phyloP scores from a whole-genome alignment of 2,113 vertebrate genomes.

The Alosa alosa region DNA sequence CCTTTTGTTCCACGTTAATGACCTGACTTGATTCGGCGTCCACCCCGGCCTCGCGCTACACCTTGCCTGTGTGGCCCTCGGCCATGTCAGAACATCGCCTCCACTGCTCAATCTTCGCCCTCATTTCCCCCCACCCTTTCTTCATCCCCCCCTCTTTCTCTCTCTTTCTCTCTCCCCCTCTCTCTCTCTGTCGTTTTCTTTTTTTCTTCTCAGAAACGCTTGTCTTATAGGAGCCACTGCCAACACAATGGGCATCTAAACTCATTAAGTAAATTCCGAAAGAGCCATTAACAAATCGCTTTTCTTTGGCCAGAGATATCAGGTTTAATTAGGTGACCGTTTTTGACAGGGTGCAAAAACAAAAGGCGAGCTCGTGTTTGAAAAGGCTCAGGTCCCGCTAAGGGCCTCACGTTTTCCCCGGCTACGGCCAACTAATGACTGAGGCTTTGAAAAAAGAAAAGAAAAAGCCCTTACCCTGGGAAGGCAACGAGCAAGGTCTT shows the following conservation, averaged over 20 bases:
- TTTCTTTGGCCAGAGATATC: slow-evolving; percentile 88
- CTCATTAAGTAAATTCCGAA: slow-evolving; percentile 97
- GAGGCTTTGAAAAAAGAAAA: slow-evolving; percentile 69
- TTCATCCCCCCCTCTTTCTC: neutral
- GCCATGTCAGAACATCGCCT: slow-evolving; percentile 57
- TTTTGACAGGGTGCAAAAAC: slow-evolving; percentile 93
- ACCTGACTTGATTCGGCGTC: slow-evolving; percentile 68
- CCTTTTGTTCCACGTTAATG: slow-evolving; percentile 79
- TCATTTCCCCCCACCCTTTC: slow-evolving; percentile 49
- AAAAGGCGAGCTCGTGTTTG: slow-evolving; percentile 86
- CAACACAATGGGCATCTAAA: slow-evolving; percentile 89
- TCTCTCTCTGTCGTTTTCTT: slow-evolving; percentile 7
- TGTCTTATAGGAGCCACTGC: slow-evolving; percentile 82
- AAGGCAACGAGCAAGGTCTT: slow-evolving; percentile 68
- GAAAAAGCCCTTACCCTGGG: slow-evolving; percentile 55
- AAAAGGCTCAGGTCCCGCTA: slow-evolving; percentile 86
- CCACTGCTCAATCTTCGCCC: slow-evolving; percentile 64
- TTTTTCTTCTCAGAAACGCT: slow-evolving; percentile 56
- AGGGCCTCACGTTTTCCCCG: slow-evolving; percentile 80
- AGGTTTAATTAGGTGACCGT: slow-evolving; percentile 96
- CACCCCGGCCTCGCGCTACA: slow-evolving; percentile 68
- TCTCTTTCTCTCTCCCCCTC: slow-evolving; percentile 18
- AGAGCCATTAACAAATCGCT: slow-evolving; percentile 89
- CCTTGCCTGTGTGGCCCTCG: slow-evolving; percentile 75
- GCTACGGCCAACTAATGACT: slow-evolving; percentile 84